These are phyloP conservation scores for Sebastes minor DNA, from an alignment of 2,797 vertebrate species.

Conservation along the genomic window DNA sequence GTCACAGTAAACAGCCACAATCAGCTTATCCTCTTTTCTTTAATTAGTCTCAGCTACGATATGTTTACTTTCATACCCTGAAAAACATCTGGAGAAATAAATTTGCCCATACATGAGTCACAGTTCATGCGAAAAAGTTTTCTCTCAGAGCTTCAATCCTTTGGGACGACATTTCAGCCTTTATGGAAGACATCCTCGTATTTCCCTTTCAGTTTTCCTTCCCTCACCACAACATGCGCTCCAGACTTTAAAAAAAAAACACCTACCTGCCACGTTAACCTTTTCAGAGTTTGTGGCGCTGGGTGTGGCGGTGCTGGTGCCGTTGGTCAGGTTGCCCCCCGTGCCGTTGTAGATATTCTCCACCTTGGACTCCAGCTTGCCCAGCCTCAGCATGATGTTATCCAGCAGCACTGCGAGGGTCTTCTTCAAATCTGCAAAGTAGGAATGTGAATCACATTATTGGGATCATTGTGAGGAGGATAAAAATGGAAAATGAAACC, in stretches of 20 bases:
- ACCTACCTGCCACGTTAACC: constrained; percentile 95
- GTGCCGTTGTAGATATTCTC: constrained; percentile 96
- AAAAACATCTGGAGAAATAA: neutral
- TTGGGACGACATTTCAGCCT: neutral
- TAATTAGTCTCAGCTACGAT: neutral
- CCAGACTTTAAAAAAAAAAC: neutral
- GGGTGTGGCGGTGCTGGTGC: constrained; percentile 83
- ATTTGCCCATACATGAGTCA: neutral
- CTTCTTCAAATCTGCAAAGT: constrained; percentile 92
- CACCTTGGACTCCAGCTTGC: constrained; percentile 95
- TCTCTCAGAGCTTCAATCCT: neutral
- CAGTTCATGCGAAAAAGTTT: neutral
- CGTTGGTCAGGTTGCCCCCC: constrained; percentile 91
- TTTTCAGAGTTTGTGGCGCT: constrained; percentile 88
- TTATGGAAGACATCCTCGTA: neutral
- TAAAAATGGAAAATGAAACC: neutral
- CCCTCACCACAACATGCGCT: neutral
- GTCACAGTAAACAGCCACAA: neutral
- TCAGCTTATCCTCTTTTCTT: constrained; percentile 5
- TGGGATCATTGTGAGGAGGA: neutral
- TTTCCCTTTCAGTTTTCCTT: neutral
- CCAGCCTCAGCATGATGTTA: constrained; percentile 96
- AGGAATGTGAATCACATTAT: neutral
- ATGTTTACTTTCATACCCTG: neutral
- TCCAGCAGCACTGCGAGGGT: constrained; percentile 96